A percentile compares a stretch with the other conserved stretches of the same genome.
Evolutionary conservation across 2,888 invertebrate genomes (phyloP).

Genomic region (Ophion slaviceki): DNA sequence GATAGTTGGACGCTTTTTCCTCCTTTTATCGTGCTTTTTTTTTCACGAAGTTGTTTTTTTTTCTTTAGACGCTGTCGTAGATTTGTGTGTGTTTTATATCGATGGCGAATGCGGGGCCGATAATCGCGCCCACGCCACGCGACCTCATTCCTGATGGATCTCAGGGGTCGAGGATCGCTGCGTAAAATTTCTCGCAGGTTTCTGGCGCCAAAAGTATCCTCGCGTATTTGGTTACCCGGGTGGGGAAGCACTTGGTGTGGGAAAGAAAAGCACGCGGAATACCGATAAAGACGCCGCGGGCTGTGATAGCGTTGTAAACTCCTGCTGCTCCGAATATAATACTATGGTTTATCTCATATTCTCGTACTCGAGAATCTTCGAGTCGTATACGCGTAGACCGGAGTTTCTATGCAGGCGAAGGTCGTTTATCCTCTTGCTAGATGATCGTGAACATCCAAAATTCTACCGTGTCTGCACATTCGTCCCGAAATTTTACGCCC

Average conservation of each 20-base stretch:
- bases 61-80: slow-evolving; percentile 1
- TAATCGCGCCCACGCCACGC: slow-evolving; percentile 42
- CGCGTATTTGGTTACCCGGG: slow-evolving; percentile 40
- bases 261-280: slow-evolving; percentile 56
- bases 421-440: slow-evolving; percentile 8
- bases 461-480: slow-evolving; percentile 26
- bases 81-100: slow-evolving; percentile 32
- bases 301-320: slow-evolving; percentile 78
- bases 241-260: background rate
- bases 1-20: slow-evolving; percentile 23
- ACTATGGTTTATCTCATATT: slow-evolving; percentile 52
- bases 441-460: slow-evolving; percentile 37
- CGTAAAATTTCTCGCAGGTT: slow-evolving; percentile 38
- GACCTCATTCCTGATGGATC: slow-evolving; percentile 54
- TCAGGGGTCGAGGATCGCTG: slow-evolving; percentile 48
- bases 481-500: too few species aligned
- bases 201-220: slow-evolving; percentile 79
- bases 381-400: slow-evolving; percentile 6
- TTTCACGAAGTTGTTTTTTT: background rate
- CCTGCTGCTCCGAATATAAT: slow-evolving; percentile 63
- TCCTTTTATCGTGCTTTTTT: slow-evolving; percentile 9
- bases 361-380: slow-evolving; percentile 36
- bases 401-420: background rate
- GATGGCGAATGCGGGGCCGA: slow-evolving; percentile 47
- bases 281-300: slow-evolving; percentile 75